Base-by-base conservation (phyloP, 2,797 vertebrate genomes). In the Squalus acanthias region DNA sequence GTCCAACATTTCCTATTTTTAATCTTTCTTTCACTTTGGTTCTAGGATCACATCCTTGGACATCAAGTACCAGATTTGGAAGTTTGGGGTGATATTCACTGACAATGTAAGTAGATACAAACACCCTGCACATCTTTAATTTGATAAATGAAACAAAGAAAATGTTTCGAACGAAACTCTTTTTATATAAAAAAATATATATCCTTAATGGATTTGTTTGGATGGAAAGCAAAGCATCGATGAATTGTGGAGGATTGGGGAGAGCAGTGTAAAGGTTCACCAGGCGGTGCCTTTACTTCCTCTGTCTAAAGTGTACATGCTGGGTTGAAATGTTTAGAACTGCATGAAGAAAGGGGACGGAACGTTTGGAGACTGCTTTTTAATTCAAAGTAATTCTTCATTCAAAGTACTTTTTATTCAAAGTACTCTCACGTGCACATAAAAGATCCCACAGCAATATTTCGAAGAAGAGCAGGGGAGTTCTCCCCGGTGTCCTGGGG, bases 21-120 rank as follows among this genome's bases (percentile, higher is more conserved):
- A 29, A 63, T 63, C 60, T 85, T 85, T 95, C 46, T 74, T 57
- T 33, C 29, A 5, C n/a, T 15, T 91, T 57, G 46, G 0, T 74
- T 95, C 6, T 76, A 99, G 99, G 98, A 96, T 99, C 88, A 99
- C 98, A 0, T 98, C 99, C 91, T 98, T 99, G 0, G 99, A 99
- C 95, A 97, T 99, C 97, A 99, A 99, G 96, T 99, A 99, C 97
- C 99, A 99, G 98, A 99, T 99, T 97, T 99, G 99, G 99, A 99
- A 99, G 97, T 98, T 98, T 0, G 99, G 99, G 3, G 99, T 99
- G 91, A 98, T 99, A 95, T 99, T 99, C 97, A 99, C 99, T 0
- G 98, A 99, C 96, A 99, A 99, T 2, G 99, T 99, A 97, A 99
- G 99, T 97, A 60, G 26, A 33, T 33, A 0, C 26, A 17, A 29